These are phyloP conservation scores for Actinemys pallida DNA, from an alignment of 2,113 vertebrate species.

Conservation along the genomic window DNA sequence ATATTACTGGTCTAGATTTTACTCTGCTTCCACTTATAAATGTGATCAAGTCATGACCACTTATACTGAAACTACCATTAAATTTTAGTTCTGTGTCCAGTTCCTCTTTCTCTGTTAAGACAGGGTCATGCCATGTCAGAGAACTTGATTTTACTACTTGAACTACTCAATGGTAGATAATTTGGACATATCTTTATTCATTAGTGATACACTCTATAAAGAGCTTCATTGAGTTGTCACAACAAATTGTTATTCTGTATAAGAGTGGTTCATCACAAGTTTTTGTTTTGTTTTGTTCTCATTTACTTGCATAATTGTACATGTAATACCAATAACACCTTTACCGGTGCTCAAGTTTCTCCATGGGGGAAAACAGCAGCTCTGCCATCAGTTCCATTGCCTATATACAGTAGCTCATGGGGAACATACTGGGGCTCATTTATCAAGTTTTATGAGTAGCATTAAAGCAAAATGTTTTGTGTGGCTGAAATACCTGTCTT, in stretches of 20 bases:
- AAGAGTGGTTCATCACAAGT: neutral
- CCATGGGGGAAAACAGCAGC: neutral
- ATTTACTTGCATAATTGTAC: neutral
- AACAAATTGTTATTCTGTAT: neutral
- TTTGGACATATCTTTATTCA: neutral
- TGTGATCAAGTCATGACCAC: too few relatives aligned
- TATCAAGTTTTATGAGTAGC: constrained; percentile 49
- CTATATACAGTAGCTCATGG: constrained; percentile 24
- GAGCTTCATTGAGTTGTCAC: neutral
- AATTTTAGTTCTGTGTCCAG: too few relatives aligned
- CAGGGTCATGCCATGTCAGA: neutral
- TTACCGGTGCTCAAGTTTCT: neutral
- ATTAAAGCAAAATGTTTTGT: constrained; percentile 54
- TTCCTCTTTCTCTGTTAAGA: neutral
- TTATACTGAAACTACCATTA: too few relatives aligned
- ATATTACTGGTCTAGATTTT: too few relatives aligned
- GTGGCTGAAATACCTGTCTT: constrained; percentile 12
- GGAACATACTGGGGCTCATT: constrained; percentile 23
- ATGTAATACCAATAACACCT: neutral
- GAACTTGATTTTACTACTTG: neutral
- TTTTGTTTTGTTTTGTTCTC: neutral
- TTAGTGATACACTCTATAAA: neutral
- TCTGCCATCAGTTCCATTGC: constrained; percentile 28
- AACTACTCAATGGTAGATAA: neutral
- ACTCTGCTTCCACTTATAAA: too few relatives aligned